Conservation (phyloP, 2,888 invertebrate genomes). For the Venusia cambrica region DNA sequence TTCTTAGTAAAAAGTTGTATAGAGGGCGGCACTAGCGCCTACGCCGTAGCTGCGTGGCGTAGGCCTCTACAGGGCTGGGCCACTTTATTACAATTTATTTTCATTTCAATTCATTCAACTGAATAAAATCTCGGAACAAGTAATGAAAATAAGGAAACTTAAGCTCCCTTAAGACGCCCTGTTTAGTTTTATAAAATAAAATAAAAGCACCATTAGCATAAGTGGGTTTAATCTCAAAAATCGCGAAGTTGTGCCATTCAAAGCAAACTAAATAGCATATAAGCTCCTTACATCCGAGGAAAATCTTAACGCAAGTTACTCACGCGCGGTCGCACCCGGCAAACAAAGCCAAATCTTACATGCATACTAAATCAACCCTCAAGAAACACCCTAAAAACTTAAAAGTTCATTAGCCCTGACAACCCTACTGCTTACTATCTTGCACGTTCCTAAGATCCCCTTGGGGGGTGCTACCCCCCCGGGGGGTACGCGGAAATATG, state of each 20-base stretch:
- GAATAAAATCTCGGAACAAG: slow-evolving; percentile 7
- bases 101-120: slow-evolving; percentile 14
- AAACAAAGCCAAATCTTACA: slow-evolving; percentile 36
- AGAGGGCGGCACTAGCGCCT: slow-evolving; percentile 58
- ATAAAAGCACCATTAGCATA: neutral
- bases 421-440: slow-evolving; percentile 77
- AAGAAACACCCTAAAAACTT: slow-evolving; percentile 59
- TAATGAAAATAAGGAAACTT: too few species aligned
- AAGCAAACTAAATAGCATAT: slow-evolving; percentile 10
- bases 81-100: slow-evolving; percentile 17
- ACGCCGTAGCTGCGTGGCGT: slow-evolving; percentile 54
- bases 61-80: slow-evolving; percentile 51
- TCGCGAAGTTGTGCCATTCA: slow-evolving; percentile 1
- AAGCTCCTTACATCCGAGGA: slow-evolving; percentile 12
- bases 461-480: slow-evolving; percentile 48
- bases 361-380: slow-evolving; percentile 40
- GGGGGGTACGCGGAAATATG: slow-evolving; percentile 72
- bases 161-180: too few species aligned
- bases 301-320: slow-evolving; percentile 9
- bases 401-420: slow-evolving; percentile 76
- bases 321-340: slow-evolving; percentile 13
- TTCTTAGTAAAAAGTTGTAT: slow-evolving; percentile 79
- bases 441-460: slow-evolving; percentile 76
- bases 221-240: slow-evolving; percentile 8
- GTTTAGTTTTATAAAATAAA: slow-evolving; percentile 3